These are phyloP conservation scores for Tuta absoluta DNA, from an alignment of 2,888 invertebrate species.

Conservation along the genomic window DNA sequence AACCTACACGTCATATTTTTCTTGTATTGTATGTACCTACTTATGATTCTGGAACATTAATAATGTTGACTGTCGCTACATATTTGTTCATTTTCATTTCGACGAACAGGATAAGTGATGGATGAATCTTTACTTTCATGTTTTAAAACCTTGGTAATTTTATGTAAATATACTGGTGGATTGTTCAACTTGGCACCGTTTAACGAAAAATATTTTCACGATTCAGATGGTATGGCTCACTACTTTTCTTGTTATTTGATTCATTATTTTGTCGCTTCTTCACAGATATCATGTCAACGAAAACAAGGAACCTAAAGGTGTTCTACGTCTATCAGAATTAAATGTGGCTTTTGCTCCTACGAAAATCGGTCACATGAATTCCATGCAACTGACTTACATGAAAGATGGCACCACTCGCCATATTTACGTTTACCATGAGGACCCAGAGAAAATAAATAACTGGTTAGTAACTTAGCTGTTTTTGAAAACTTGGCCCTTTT, in stretches of 20 bases:
- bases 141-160: background rate
- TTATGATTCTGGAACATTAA: background rate
- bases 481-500: background rate
- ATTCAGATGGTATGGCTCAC: background rate
- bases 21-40: background rate
- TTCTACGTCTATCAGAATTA: slow-evolving; percentile 89
- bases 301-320: slow-evolving; percentile 90
- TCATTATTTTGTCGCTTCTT: background rate
- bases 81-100: background rate
- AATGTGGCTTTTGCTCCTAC: slow-evolving; percentile 92
- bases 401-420: slow-evolving; percentile 93
- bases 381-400: slow-evolving; percentile 91
- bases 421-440: slow-evolving; percentile 93
- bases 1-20: background rate
- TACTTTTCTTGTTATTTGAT: background rate
- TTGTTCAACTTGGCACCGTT: background rate
- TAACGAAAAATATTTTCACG: background rate
- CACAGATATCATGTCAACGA: slow-evolving; percentile 86
- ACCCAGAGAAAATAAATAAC: slow-evolving; percentile 90
- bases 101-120: background rate
- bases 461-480: too few relatives aligned
- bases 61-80: background rate
- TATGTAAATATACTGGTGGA: background rate
- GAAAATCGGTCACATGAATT: slow-evolving; percentile 89
- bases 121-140: background rate